These are phyloP conservation scores for Rhopalosiphum maidis DNA, from an alignment of 1,140 invertebrate genomes.

Conservation along the genomic window DNA sequence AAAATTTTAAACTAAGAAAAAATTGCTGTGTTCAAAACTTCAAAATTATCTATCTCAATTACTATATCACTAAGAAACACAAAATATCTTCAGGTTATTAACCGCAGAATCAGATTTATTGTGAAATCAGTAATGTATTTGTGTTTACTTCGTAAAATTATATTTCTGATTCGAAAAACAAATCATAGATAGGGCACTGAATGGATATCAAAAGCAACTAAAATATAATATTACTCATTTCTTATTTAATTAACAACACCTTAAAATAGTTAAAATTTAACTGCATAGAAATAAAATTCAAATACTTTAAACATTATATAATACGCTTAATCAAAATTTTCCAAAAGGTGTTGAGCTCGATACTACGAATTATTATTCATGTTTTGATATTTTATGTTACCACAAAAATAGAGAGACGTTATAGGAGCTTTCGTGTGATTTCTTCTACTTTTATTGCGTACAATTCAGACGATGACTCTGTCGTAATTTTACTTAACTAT, in stretches of 20 bases:
- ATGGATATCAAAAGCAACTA: neutral
- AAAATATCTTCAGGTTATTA: neutral
- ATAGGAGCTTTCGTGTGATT: neutral
- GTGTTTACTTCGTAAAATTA: neutral
- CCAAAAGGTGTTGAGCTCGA: neutral
- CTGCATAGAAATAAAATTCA: too few relatives aligned
- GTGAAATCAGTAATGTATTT: neutral
- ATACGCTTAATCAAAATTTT: neutral
- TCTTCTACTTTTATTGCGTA: neutral
- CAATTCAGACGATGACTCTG: neutral
- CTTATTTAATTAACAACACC: neutral
- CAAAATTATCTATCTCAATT: neutral
- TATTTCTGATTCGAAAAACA: neutral
- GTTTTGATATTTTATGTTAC: neutral
- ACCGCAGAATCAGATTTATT: neutral
- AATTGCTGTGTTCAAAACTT: neutral
- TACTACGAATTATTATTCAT: neutral
- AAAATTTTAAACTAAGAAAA: neutral
- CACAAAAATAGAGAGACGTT: neutral
- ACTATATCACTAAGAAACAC: neutral
- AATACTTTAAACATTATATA: neutral
- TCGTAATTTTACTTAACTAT: neutral
- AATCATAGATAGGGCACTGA: neutral
- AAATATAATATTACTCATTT: neutral
- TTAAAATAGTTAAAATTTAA: too few relatives aligned